Conservation (phyloP, 2,888 invertebrate species). For the Camponotus fellah region DNA sequence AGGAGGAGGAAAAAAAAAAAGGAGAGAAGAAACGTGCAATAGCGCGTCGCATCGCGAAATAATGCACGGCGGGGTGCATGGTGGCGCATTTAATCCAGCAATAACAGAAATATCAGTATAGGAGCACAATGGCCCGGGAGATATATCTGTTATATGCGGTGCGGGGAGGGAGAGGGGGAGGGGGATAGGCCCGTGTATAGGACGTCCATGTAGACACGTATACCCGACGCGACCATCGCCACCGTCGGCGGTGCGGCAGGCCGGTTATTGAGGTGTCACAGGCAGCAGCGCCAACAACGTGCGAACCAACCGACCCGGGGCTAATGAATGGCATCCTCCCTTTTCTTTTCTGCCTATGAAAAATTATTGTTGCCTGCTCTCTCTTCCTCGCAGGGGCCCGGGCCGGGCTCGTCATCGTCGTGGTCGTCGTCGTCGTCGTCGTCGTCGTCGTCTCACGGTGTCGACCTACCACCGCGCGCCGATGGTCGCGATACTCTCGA, state of each 20-base stretch:
- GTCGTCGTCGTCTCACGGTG: conserved; percentile 71
- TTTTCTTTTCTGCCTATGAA: conserved; percentile 83
- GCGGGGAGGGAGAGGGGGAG: conserved; percentile 25
- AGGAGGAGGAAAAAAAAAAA: not conserved
- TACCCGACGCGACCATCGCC: conserved; percentile 40
- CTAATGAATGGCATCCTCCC: conserved; percentile 85
- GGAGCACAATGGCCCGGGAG: conserved; percentile 77
- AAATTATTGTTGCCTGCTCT: conserved; percentile 82
- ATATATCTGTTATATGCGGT: conserved; percentile 76
- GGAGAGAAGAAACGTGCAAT: conserved; percentile 41
- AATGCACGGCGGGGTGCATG: conserved; percentile 76
- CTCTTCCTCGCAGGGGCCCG: conserved; percentile 23
- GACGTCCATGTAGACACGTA: conserved; percentile 61
- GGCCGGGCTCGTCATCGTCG: not conserved
- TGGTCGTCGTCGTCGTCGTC: conserved; percentile 49
- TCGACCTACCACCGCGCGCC: conserved; percentile 77
- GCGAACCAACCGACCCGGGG: conserved; percentile 85
- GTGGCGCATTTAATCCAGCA: conserved; percentile 80
- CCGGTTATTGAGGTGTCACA: conserved; percentile 84
- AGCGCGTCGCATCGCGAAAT: conserved; percentile 65
- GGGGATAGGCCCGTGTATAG: conserved; percentile 29
- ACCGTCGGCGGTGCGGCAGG: conserved; percentile 56
- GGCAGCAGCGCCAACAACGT: conserved; percentile 84
- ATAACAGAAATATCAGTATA: conserved; percentile 82
- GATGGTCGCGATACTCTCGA: conserved; percentile 70